phyloP scores from a whole-genome alignment of 2,888 invertebrate species.

The Camponotus fellah region DNA sequence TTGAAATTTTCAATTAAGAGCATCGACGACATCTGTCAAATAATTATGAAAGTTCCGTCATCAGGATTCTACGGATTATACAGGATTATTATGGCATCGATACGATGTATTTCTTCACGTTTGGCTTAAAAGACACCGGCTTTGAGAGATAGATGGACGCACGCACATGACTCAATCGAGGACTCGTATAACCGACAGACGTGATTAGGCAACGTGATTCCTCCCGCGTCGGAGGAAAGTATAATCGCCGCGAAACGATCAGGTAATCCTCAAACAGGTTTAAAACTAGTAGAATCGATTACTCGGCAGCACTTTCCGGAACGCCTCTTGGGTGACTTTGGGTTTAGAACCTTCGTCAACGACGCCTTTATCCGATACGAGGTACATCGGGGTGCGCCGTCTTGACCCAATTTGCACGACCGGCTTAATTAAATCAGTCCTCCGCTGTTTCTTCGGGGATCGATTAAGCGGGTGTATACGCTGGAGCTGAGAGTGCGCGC shows the following conservation, averaged over 20 bases:
- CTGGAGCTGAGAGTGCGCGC: constrained; percentile 24
- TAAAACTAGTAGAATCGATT: constrained; percentile 36
- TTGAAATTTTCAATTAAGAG: background rate
- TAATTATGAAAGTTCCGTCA: background rate
- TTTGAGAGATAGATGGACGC: constrained; percentile 10
- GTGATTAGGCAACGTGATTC: constrained; percentile 67
- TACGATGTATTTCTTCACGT: background rate
- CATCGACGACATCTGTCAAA: background rate
- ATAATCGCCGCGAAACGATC: constrained; percentile 40
- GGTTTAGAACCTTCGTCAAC: constrained; percentile 1
- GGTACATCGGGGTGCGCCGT: constrained; percentile 86
- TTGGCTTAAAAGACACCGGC: background rate
- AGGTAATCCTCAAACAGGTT: constrained; percentile 45
- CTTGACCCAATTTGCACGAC: constrained; percentile 78
- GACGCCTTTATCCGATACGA: constrained; percentile 36
- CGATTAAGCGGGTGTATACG: constrained; percentile 42
- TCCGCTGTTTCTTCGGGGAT: constrained; percentile 57
- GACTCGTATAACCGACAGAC: constrained; percentile 59
- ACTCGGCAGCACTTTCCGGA: background rate
- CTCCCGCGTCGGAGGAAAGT: constrained; percentile 58
- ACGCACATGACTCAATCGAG: constrained; percentile 63
- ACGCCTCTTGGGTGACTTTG: background rate
- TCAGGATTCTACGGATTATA: background rate
- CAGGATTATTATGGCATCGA: background rate
- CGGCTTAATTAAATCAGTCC: constrained; percentile 68